Evolutionary conservation across 1,140 invertebrate genomes (phyloP).

Genomic region (Xylocopa sonorina): DNA sequence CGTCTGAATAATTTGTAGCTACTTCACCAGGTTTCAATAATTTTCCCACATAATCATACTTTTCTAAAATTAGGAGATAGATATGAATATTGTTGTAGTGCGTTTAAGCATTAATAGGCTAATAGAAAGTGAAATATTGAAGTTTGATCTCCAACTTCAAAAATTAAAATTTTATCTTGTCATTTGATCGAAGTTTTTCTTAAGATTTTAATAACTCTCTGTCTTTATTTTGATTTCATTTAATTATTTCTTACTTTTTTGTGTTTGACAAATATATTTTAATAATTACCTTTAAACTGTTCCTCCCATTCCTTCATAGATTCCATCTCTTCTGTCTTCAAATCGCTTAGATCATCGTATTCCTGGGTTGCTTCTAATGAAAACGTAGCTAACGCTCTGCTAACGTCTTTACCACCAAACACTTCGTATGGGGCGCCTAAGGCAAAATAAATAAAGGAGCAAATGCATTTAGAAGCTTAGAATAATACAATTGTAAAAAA

Average conservation of each 20-base stretch:
- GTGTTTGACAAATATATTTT: not conserved
- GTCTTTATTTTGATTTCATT: not conserved
- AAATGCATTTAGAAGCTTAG: not conserved
- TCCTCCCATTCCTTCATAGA: constrained; percentile 97
- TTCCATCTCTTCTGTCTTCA: constrained; percentile 93
- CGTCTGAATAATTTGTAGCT: constrained; percentile 95
- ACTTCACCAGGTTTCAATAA: constrained; percentile 95
- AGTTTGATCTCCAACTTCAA: not conserved
- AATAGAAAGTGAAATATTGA: constrained; percentile 14
- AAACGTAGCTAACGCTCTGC: constrained; percentile 96
- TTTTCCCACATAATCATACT: constrained; percentile 96
- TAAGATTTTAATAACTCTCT: not conserved
- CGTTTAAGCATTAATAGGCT: not conserved
- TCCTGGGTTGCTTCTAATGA: constrained; percentile 92
- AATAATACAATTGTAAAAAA: not conserved
- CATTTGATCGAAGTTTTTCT: not conserved
- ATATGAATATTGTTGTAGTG: not conserved
- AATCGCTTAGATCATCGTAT: constrained; percentile 97
- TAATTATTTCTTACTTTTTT: not conserved
- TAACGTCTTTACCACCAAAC: constrained; percentile 98
- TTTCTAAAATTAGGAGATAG: constrained; percentile 86
- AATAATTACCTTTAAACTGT: constrained; percentile 92
- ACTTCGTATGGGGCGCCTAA: constrained; percentile 95
- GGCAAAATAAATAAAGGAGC: constrained; percentile 47
- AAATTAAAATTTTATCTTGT: not conserved